Evolutionary conservation across 2,113 vertebrate genomes (phyloP).

Genomic region (Osmerus eperlanus): DNA sequence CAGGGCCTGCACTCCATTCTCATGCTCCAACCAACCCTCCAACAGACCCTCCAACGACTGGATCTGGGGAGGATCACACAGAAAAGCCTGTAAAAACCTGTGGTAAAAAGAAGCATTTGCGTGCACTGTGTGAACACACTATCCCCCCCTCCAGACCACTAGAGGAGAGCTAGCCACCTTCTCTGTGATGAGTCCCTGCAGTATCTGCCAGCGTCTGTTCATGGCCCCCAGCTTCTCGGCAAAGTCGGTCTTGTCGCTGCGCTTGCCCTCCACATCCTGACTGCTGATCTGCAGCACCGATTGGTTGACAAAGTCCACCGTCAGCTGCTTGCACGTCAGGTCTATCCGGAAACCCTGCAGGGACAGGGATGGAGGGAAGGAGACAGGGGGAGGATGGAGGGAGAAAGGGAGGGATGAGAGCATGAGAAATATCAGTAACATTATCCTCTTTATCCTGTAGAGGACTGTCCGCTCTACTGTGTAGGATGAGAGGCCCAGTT

Average conservation of each 20-base stretch:
- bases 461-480: no score
- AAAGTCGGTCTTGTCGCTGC: constrained; percentile 95
- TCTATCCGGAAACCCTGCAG: constrained; percentile 92
- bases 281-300: constrained; percentile 94
- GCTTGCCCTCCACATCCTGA: constrained; percentile 94
- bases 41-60: constrained; percentile 84
- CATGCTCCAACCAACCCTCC: constrained; percentile 90
- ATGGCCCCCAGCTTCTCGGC: constrained; percentile 92
- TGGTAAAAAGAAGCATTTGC: neutral
- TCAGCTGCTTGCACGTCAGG: constrained; percentile 92
- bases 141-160: neutral
- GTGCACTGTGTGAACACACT: neutral
- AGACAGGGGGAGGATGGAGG: neutral
- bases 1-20: constrained; percentile 82
- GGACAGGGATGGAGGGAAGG: constrained; percentile 3
- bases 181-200: constrained; percentile 86
- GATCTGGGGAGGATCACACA: constrained; percentile 70
- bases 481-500: neutral
- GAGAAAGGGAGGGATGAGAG: neutral
- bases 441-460: no score
- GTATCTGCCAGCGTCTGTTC: constrained; percentile 94
- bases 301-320: constrained; percentile 96
- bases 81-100: neutral
- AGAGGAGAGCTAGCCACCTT: constrained; percentile 70
- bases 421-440: neutral